These are phyloP conservation scores for Notarius lentiginosus DNA, from an alignment of 2,113 vertebrate genomes.

Conservation along the genomic window DNA sequence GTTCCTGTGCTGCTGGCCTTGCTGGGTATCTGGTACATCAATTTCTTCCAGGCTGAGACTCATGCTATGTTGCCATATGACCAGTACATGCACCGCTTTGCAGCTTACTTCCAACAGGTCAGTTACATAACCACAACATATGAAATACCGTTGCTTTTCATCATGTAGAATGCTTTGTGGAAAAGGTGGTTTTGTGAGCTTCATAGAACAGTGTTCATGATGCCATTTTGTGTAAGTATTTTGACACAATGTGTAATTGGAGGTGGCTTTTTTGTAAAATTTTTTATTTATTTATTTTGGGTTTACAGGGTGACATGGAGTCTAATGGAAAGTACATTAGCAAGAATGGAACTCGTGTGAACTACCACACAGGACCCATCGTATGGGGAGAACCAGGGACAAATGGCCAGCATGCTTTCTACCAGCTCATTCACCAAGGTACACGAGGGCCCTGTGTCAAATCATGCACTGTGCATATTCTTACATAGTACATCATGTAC, in stretches of 20 bases:
- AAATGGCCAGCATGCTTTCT: conserved; percentile 97
- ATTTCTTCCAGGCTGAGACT: conserved; percentile 91
- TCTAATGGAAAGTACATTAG: conserved; percentile 96
- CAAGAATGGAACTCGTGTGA: conserved; percentile 82
- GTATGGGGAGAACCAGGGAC: conserved; percentile 98
- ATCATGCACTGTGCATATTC: neutral
- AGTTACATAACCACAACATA: neutral
- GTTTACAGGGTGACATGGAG: conserved; percentile 92
- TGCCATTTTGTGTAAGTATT: neutral
- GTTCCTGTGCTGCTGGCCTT: conserved; percentile 86
- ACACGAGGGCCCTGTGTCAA: neutral
- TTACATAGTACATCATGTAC: neutral
- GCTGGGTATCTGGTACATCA: conserved; percentile 95
- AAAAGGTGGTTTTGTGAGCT: neutral
- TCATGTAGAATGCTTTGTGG: neutral
- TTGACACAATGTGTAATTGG: no score
- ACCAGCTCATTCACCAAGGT: conserved; percentile 99
- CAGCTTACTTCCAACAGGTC: conserved; percentile 98
- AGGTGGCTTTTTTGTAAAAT: neutral
- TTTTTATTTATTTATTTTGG: neutral
- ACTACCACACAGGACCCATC: conserved; percentile 90
- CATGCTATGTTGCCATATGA: conserved; percentile 94
- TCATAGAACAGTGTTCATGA: neutral
- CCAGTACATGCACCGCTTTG: conserved; percentile 97
- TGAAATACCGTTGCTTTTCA: neutral